Evolutionary conservation across 2,113 vertebrate species (phyloP), one percentile per base, ranked within the genome.

Genomic region (Bos indicus): DNA sequence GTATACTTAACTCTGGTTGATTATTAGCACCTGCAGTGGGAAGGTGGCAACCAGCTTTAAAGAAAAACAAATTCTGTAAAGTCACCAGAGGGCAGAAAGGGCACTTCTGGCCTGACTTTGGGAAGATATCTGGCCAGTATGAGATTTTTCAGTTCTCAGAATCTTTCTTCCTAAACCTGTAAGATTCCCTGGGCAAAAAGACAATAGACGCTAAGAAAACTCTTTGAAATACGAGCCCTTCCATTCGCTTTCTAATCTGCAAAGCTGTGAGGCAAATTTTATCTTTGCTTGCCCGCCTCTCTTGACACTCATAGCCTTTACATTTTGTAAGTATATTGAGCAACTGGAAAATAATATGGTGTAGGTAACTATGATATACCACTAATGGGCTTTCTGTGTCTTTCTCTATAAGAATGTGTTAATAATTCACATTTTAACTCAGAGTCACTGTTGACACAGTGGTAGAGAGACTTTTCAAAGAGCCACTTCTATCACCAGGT

Each of bases 221-320:
- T 9, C 90, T 98, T 97, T 93, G 97, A 96, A 97, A 97, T 89
- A 21, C 1, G 67, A 97, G 83, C 56, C 28, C 0, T 7, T 17
- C 60, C 59, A 25, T 78, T 78, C 54, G 9, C 71, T 78, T 91
- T 91, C 74, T 88, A 87, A 95, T 80, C 97, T 96, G 95, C 11
- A 51, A 87, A 71, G 74, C 17, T 14, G 56, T n/a, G 1, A 5
- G 4, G 93, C 86, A 36, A 92, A 60, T 13, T 15, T 1, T 33
- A 5, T 3, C 4, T 30, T 77, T 33, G 9, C 48, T 10, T 43
- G 64, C 57, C 36, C 10, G 26, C 14, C 36, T 78, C 62, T 52
- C 74, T 25, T 15, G 46, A 36, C 4, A 1, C 28, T 13, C 40
- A 12, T 6, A 21, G 78, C n/a, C 43, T 78, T 60, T 25, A 12